Percentiles rank a stretch among this genome's conserved stretches.
Evolutionary conservation across 2,888 invertebrate species (phyloP).

Genomic region (Magallana nippona): DNA sequence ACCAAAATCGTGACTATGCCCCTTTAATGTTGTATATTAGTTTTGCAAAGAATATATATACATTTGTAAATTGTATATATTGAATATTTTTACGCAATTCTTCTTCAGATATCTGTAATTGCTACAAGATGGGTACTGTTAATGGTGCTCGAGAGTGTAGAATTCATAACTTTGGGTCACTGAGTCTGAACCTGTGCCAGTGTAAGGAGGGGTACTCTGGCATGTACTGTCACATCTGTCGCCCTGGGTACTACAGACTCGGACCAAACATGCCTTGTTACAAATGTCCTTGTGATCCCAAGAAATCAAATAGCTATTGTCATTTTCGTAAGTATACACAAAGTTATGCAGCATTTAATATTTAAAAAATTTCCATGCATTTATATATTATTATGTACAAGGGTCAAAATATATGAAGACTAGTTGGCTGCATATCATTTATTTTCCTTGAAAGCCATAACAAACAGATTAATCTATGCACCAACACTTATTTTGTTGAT

Average conservation of each 20-base stretch:
- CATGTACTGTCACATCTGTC: constrained; percentile 70
- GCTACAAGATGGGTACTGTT: constrained; percentile 59
- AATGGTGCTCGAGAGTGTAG: constrained; percentile 51
- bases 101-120: constrained; percentile 50
- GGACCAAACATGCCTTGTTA: constrained; percentile 65
- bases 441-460: no score
- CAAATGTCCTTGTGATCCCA: constrained; percentile 66
- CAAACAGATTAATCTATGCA: no score
- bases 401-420: no score
- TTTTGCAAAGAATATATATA: no score
- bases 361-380: no score
- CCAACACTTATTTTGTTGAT: no score
- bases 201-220: constrained; percentile 67
- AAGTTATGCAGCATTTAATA: not conserved
- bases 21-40: no score
- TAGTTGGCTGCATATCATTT: no score
- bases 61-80: no score
- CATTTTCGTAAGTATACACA: constrained; percentile 64
- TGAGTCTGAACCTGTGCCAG: constrained; percentile 51
- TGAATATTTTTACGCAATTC: not conserved
- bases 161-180: not conserved
- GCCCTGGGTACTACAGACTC: constrained; percentile 64
- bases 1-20: no score
- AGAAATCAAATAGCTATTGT: constrained; percentile 62
- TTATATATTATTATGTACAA: no score